Conservation (phyloP, 2,888 invertebrate genomes). For the Cremastobaeus sp. region DNA sequence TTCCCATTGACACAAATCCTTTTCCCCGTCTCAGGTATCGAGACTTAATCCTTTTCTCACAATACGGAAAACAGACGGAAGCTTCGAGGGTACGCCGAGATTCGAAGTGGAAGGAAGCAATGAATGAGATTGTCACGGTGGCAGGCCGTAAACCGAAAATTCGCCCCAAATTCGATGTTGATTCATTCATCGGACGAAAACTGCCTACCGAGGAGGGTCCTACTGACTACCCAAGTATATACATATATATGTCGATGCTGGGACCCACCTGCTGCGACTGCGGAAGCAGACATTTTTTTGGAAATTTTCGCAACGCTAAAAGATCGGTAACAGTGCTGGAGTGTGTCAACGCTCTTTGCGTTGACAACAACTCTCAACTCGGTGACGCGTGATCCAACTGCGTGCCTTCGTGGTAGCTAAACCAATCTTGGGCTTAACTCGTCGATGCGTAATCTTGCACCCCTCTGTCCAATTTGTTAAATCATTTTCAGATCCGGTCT, state of each 20-base stretch:
- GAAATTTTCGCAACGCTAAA: constrained; percentile 56
- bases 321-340: constrained; percentile 40
- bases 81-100: constrained; percentile 35
- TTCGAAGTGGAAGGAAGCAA: constrained; percentile 41
- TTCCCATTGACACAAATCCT: constrained; percentile 48
- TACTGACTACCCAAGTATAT: no score
- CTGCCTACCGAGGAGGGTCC: constrained; percentile 17
- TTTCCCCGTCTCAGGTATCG: constrained; percentile 30
- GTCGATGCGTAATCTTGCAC: constrained; percentile 72
- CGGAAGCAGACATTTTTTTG: constrained; percentile 65
- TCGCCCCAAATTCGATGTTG: constrained; percentile 65
- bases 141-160: constrained; percentile 61
- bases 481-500: constrained; percentile 70
- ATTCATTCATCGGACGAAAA: constrained; percentile 55
- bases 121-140: constrained; percentile 54
- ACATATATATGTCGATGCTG: constrained; percentile 74
- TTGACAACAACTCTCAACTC: constrained; percentile 67
- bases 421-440: constrained; percentile 78
- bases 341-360: constrained; percentile 62
- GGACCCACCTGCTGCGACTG: constrained; percentile 60
- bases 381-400: constrained; percentile 77
- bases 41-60: constrained; percentile 75
- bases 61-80: constrained; percentile 65
- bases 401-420: constrained; percentile 77
- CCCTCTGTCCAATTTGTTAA: constrained; percentile 72